Base-by-base conservation (phyloP, 2,113 vertebrate species). In the Mixornis gularis region DNA sequence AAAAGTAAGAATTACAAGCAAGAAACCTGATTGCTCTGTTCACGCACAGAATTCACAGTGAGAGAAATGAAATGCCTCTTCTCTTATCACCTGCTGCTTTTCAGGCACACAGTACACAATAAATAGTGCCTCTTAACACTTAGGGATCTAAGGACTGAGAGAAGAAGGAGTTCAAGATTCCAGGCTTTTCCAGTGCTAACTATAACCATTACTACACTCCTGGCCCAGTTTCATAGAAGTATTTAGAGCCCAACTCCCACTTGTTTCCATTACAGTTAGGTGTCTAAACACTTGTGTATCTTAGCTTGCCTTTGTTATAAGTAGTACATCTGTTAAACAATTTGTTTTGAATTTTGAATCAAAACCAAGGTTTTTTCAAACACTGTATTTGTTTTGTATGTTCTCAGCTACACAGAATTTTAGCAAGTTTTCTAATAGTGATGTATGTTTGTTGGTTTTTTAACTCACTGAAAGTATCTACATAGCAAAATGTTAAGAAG, bases 1-100 rank as follows among this genome's bases (percentile, higher is more conserved):
- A 91, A 97, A 96, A 95, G 89, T 48, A 81, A 81, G 51, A 97
- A 94, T 90, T 87, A 94, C 56, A 92, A 93, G 83, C 41, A 94
- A 60, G 64, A 91, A 87, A 15, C 7, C 22, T 10, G 10, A 71
- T 55, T 77, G 91, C 34, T 91, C 84, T 60, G 84, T 76, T 91
- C 92, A 63, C 52, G 49, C 92, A 92, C 6, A 82, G 72, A 95
- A 94, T 43, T 48, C 46, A 84, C 36, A 48, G 78, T 32, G 22
- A 92, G 40, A 83, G n/a, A 79, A 94, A 64, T 3, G 7, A 64
- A 80, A 90, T 52, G n/a, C 14, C 36, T 90, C 74, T 51, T 76
- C n/a, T 48, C 38, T 87, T 77, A 24, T 17, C 52, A 89, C 17
- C 27, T 81, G 48, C 17, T 63, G 46, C 44, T 43, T 62, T 92